Evolutionary conservation across 2,113 vertebrate species (phyloP).

Genomic region (Bubo scandiacus): DNA sequence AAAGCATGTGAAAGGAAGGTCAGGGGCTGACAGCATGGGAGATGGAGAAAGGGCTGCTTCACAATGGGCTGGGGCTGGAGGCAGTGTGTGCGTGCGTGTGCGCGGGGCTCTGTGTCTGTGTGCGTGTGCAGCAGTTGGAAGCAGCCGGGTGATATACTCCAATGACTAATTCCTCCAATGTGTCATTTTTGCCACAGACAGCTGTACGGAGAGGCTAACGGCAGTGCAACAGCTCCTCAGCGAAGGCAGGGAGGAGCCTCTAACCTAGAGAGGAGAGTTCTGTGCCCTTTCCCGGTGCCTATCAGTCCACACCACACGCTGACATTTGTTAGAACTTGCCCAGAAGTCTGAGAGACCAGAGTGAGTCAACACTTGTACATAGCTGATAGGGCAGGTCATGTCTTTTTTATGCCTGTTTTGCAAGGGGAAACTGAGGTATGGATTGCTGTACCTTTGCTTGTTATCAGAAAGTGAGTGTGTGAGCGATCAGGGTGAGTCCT

Average conservation of each 20-base stretch:
- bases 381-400: neutral
- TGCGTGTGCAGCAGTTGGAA: neutral
- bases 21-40: slow-evolving; percentile 11
- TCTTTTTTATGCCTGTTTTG: neutral
- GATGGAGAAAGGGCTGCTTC: neutral
- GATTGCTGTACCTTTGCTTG: neutral
- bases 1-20: slow-evolving; percentile 45
- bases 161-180: neutral
- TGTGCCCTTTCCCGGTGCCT: slow-evolving; percentile 1
- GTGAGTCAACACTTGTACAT: neutral
- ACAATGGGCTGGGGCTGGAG: neutral
- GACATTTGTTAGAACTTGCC: slow-evolving; percentile 30
- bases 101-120: neutral
- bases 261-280: neutral
- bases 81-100: neutral
- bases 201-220: neutral
- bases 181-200: slow-evolving; percentile 35
- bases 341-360: neutral
- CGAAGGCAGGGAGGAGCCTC: neutral
- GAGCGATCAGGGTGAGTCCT: neutral
- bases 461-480: neutral
- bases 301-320: neutral
- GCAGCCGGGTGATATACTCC: neutral
- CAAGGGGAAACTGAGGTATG: slow-evolving; percentile 47
- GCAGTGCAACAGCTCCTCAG: neutral